Evolutionary conservation across 2,888 invertebrate species (phyloP).

Genomic region (Euproctis similis): DNA sequence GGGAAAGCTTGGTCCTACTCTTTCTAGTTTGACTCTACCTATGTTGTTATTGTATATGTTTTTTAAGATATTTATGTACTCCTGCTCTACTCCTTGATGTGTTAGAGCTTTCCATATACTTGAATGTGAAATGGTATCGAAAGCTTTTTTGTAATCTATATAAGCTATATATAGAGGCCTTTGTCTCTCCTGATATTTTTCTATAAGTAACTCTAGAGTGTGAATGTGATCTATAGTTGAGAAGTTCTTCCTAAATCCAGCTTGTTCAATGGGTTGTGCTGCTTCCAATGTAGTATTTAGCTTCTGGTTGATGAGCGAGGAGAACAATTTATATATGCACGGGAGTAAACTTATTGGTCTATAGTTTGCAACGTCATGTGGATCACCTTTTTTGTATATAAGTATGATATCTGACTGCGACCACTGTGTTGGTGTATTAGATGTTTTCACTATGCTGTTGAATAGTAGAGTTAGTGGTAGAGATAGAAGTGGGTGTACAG

Average conservation of each 20-base stretch:
- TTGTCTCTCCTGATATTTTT: neutral
- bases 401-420: too few species aligned
- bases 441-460: too few species aligned
- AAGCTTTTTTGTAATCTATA: slow-evolving; percentile 2
- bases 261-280: neutral
- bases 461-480: too few species aligned
- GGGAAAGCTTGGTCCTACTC: slow-evolving; percentile 7
- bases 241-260: neutral
- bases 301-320: neutral
- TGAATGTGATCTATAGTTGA: neutral
- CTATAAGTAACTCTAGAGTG: neutral
- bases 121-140: slow-evolving; percentile 4
- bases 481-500: too few species aligned
- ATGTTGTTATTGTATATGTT: slow-evolving; percentile 2
- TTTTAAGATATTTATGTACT: slow-evolving; percentile 5
- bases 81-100: slow-evolving; percentile 3
- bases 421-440: too few species aligned
- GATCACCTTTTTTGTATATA: too few species aligned
- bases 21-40: neutral
- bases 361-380: too few species aligned
- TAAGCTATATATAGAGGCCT: neutral
- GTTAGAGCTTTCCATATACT: slow-evolving; percentile 1
- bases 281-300: neutral
- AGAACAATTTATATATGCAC: neutral
- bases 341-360: too few species aligned